phyloP scores from a whole-genome alignment of 2,888 invertebrate species.

The Hydraecia micacea region DNA sequence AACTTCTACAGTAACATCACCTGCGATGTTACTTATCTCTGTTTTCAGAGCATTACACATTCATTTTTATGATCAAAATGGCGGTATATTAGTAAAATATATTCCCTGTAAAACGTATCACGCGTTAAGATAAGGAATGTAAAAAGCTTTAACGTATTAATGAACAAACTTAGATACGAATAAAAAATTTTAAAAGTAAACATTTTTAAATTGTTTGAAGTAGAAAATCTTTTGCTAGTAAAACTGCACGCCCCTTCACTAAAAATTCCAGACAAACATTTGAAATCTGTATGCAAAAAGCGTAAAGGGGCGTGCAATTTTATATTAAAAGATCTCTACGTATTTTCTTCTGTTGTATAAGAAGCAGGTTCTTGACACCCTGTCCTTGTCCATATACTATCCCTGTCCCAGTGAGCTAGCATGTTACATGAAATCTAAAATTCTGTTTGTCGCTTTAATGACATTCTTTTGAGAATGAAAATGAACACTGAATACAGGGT shows the following conservation, averaged over 20 bases:
- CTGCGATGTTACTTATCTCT: slow-evolving; percentile 33
- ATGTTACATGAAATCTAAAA: too few relatives aligned
- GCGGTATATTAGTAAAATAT: slow-evolving; percentile 32
- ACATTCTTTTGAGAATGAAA: background rate
- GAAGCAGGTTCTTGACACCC: too few relatives aligned
- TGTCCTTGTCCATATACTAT: background rate
- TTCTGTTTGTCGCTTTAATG: background rate
- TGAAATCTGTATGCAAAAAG: too few relatives aligned
- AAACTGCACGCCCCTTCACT: too few relatives aligned
- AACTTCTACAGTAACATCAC: slow-evolving; percentile 20
- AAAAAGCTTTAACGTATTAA: slow-evolving; percentile 26
- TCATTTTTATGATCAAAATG: slow-evolving; percentile 51
- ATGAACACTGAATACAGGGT: background rate
- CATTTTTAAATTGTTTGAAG: background rate
- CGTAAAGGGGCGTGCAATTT: too few relatives aligned
- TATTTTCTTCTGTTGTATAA: too few relatives aligned
- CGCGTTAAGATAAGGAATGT: slow-evolving; percentile 30
- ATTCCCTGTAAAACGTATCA: slow-evolving; percentile 14
- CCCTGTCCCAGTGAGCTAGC: background rate
- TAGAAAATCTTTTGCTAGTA: too few relatives aligned
- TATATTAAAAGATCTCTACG: too few relatives aligned
- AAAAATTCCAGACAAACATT: too few relatives aligned
- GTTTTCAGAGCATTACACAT: slow-evolving; percentile 48
- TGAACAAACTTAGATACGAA: background rate
- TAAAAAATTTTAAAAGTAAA: background rate